These are phyloP conservation scores for Rhyzopertha dominica DNA, from an alignment of 1,140 invertebrate species.

Conservation along the genomic window DNA sequence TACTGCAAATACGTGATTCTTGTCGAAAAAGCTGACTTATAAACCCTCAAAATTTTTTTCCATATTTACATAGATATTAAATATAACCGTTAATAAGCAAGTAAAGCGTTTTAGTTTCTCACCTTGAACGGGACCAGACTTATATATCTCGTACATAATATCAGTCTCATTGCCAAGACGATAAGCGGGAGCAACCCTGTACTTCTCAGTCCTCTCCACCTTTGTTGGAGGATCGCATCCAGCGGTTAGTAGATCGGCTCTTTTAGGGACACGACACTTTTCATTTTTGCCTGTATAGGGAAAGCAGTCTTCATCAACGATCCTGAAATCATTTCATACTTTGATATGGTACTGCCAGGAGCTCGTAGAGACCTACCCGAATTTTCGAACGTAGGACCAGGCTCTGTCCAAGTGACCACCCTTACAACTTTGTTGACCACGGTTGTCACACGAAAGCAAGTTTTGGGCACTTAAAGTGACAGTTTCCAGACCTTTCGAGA, in stretches of 20 bases:
- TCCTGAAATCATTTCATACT: conserved; percentile 46
- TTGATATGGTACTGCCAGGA: conserved; percentile 2
- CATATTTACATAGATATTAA: no score
- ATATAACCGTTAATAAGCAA: neutral
- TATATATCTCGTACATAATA: conserved; percentile 88
- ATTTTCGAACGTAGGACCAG: conserved; percentile 80
- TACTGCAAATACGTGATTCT: conserved; percentile 5
- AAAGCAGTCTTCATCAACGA: conserved; percentile 77
- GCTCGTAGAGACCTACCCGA: conserved; percentile 59
- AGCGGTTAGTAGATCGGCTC: conserved; percentile 48
- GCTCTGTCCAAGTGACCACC: conserved; percentile 87
- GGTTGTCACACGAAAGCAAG: conserved; percentile 76
- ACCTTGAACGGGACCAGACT: conserved; percentile 94
- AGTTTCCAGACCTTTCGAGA: conserved; percentile 70
- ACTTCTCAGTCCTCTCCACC: conserved; percentile 54
- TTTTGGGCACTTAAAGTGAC: conserved; percentile 75
- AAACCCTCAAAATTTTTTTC: no score
- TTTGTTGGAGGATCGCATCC: conserved; percentile 51
- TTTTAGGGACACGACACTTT: conserved; percentile 54
- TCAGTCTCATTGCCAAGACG: conserved; percentile 69
- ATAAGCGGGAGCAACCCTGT: conserved; percentile 81
- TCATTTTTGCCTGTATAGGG: conserved; percentile 63
- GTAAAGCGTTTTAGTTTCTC: conserved; percentile 38
- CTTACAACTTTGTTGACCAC: conserved; percentile 71
- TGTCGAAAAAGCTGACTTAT: neutral